Base-by-base conservation (phyloP, 1,140 invertebrate genomes). In the Drosophila lacteicornis region DNA sequence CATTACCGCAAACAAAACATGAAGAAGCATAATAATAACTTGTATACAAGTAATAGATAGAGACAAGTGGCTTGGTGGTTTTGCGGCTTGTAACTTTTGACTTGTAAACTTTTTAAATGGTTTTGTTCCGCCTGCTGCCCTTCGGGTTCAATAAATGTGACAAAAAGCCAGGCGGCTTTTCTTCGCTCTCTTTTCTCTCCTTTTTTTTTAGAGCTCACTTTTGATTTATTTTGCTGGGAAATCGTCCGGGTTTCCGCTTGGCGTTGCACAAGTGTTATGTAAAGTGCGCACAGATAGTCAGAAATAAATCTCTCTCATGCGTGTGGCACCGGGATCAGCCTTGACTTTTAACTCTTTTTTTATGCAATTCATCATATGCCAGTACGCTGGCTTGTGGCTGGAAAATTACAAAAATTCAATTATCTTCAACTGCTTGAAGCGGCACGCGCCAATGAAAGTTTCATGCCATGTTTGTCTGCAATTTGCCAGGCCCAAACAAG, bases 361-460 rank as follows among this genome's bases (percentile, higher is more conserved):
- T 83, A 88, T 75, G 59, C 75, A 87, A 79, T 68, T 76, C 68
- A 65, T 73, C 65, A 80, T 68, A 63, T 74, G 60, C 22, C 22
- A 25, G 22, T 22, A 3, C 19, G 19, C 19, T 19, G 19, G 19
- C 19, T 19, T 0, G 19, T 49, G 8, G 40, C 47, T 27, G 25
- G 60, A 61, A 79, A 62, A 71, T 74, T 49, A 68, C 61, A 59
- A 51, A 77, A 84, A 77, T 78, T 77, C 49, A 88, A 78, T 80
- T 88, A 83, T 78, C 67, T 58, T 45, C 47, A 55, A 50, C 68
- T 68, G 73, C 67, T 65, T 59, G 73, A 51, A 67, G 59, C 40
- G 71, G 71, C 82, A 77, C 78, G 82, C 49, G 62, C 63, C 50
- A 81, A 86, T 56, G 83, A 86, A 86, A 86, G 82, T 69, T 68